Percentiles rank a stretch among this genome's conserved stretches.
These are phyloP conservation scores for Engraulis encrasicolus DNA, from an alignment of 2,113 vertebrate species.

Conservation along the genomic window DNA sequence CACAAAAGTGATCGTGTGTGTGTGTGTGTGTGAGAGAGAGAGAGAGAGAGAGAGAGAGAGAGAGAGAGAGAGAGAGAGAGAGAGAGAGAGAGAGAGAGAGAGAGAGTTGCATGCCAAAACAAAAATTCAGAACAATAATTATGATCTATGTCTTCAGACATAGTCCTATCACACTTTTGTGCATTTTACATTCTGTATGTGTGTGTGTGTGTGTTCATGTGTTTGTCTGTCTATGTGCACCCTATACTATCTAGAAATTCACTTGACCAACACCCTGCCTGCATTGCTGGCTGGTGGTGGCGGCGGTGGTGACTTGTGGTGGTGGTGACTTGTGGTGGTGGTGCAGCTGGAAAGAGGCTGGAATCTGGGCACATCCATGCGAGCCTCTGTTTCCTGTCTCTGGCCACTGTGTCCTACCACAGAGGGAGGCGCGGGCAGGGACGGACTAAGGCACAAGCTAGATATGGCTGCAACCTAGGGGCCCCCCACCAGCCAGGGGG, in stretches of 20 bases:
- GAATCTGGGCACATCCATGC: conserved; percentile 20
- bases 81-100: no score
- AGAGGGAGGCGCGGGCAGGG: no score
- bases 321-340: not conserved
- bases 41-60: no score
- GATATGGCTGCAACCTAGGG: no score
- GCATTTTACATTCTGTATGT: not conserved
- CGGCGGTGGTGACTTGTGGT: not conserved
- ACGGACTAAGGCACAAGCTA: no score
- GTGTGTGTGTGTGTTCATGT: no score
- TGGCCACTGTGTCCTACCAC: conserved; percentile 19
- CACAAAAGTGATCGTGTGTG: no score
- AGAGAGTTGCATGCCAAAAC: not conserved
- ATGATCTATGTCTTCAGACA: not conserved
- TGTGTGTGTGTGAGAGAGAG: no score
- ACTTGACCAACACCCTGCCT: conserved; percentile 10
- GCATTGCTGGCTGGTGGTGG: no score
- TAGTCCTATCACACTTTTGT: no score
- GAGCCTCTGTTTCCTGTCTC: conserved; percentile 10
- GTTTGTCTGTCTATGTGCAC: not conserved
- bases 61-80: no score
- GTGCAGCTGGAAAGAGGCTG: not conserved
- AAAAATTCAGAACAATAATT: not conserved
- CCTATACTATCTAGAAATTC: not conserved
- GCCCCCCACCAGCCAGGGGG: no score